phyloP scores from a whole-genome alignment of 2,888 invertebrate species.

The Lasioglossum leucozonium region DNA sequence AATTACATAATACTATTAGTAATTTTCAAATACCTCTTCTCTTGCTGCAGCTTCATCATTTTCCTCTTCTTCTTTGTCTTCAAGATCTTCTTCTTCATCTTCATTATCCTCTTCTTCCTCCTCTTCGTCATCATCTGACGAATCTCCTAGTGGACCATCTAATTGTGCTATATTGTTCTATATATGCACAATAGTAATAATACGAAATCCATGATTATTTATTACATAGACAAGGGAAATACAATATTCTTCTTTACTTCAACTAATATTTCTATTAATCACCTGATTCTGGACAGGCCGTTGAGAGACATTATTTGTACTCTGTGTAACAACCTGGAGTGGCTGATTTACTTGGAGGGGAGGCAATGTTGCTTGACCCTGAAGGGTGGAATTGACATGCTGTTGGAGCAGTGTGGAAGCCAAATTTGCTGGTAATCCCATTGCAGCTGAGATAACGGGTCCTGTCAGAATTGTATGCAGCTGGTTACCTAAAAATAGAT shows the following conservation, averaged over 20 bases:
- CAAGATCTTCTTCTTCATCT: slow-evolving; percentile 85
- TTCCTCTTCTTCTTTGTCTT: slow-evolving; percentile 85
- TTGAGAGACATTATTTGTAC: slow-evolving; percentile 75
- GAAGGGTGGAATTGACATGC: slow-evolving; percentile 93
- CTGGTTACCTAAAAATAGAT: slow-evolving; percentile 85
- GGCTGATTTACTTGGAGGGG: slow-evolving; percentile 80
- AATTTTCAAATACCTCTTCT: slow-evolving; percentile 78
- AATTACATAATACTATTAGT: not conserved
- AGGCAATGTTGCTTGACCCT: slow-evolving; percentile 85
- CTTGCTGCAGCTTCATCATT: slow-evolving; percentile 82
- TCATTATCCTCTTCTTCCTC: slow-evolving; percentile 88
- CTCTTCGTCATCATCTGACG: slow-evolving; percentile 91
- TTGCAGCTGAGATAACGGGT: slow-evolving; percentile 95
- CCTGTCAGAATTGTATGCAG: slow-evolving; percentile 91
- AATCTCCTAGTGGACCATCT: slow-evolving; percentile 88
- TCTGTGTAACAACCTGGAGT: slow-evolving; percentile 77
- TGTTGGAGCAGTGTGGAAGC: slow-evolving; percentile 94
- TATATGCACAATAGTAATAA: slow-evolving; percentile 26
- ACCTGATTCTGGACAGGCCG: slow-evolving; percentile 78
- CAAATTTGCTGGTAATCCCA: slow-evolving; percentile 92
- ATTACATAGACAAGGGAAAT: not conserved
- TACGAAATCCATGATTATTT: not conserved
- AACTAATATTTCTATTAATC: slow-evolving; percentile 28
- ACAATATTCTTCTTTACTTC: not conserved
- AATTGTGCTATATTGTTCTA: slow-evolving; percentile 84